Evolutionary conservation across 2,888 invertebrate genomes (phyloP), one percentile per base, ranked within the genome.

Genomic region (Agrochola macilenta): DNA sequence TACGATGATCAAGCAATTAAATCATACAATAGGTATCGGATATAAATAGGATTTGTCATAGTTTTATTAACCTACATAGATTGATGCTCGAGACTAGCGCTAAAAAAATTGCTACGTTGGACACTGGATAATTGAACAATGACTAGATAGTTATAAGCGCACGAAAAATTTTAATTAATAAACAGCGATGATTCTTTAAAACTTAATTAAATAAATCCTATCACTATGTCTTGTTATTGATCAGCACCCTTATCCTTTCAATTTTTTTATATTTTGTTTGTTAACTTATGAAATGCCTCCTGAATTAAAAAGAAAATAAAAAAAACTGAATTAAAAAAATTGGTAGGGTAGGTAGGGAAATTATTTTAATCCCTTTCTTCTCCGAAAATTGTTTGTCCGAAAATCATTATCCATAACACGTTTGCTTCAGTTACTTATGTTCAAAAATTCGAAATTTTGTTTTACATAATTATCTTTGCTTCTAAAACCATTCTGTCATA

Each of bases 1-100:
- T 66, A 72, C 85, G 71, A 70, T 85, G 83, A 73, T 70, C 85
- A 60, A 73, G 72, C 76, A 76, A 84, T 81, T 80, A 79, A 82
- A 68, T 82, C 26, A 63, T 46, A 79, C 79, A 79, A 79, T 76
- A 82, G 79, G 49, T 65, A 79, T 76, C 82, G 35, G 68, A 69
- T 82, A 54, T 26, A 82, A 77, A 79, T 58, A 35, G 43, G 63
- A 46, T 82, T 64, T 78, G 83, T 58, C 78, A 64, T 78, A 69
- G 69, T 63, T 82, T 58, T 81, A 75, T 65, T 75, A 79, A 61
- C 58, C 65, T 61, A 60, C 52, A 60, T 74, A 74, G 14, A 74
- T 57, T 17, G n/a, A 5, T 0, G 20, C 12, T 20, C 17, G 5
- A 60, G 12, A 54, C 1, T 17, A 49, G 17, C 35, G 26, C 23